A percentile compares a stretch with the other conserved stretches of the same genome.
Evolutionary conservation across 2,797 vertebrate species (phyloP).

Genomic region (Neosilurus hyrtlii): DNA sequence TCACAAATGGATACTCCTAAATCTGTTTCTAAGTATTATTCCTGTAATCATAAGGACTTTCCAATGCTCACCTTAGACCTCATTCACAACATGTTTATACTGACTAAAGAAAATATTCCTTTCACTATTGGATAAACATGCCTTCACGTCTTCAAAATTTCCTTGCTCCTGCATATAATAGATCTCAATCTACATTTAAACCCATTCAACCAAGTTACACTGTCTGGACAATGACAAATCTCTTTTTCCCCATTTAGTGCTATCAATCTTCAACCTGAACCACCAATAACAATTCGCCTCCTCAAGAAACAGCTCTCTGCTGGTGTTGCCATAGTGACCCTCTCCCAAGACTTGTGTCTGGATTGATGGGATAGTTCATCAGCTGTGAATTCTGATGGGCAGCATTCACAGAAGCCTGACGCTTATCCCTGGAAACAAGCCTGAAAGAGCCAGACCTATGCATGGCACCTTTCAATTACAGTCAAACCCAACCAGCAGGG

Average conservation of each 20-base stretch:
- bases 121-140: too few relatives aligned
- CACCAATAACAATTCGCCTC: constrained; percentile 37
- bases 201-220: background rate
- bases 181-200: background rate
- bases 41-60: background rate
- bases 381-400: constrained; percentile 29
- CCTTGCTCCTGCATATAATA: background rate
- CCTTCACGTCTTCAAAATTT: background rate
- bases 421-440: constrained; percentile 22
- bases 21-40: background rate
- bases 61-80: background rate
- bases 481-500: constrained; percentile 42
- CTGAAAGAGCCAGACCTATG: constrained; percentile 16
- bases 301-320: background rate
- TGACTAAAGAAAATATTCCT: too few relatives aligned
- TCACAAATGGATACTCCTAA: background rate
- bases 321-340: constrained; percentile 43
- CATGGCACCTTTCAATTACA: constrained; percentile 47
- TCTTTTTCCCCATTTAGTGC: background rate
- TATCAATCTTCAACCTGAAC: constrained; percentile 43
- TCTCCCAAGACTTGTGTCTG: constrained; percentile 32
- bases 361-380: constrained; percentile 45
- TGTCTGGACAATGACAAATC: background rate
- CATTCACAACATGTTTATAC: background rate
- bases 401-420: constrained; percentile 29